These are phyloP conservation scores for Strigamia transsilvanica DNA, from an alignment of 2,888 invertebrate genomes.

Conservation along the genomic window DNA sequence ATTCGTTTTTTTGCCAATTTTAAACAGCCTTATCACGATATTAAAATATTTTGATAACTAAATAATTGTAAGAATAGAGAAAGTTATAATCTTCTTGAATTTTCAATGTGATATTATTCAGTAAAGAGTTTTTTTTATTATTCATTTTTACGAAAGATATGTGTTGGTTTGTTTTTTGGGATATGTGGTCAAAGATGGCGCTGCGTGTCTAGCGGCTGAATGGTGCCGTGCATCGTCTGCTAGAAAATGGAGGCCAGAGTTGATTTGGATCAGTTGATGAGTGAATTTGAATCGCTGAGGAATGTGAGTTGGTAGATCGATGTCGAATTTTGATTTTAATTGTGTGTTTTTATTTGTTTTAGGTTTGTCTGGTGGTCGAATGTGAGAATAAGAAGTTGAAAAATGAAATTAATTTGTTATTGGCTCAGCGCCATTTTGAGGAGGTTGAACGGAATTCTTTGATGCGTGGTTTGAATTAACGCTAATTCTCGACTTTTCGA, in stretches of 20 bases:
- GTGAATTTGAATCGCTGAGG: neutral
- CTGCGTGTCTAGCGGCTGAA: neutral
- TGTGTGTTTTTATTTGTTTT: neutral
- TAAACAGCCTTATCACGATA: slow-evolving; percentile 40
- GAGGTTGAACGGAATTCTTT: neutral
- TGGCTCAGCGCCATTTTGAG: neutral
- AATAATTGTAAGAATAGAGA: no score
- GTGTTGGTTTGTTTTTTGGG: neutral
- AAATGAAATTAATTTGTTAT: neutral
- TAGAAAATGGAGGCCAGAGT: slow-evolving; percentile 17
- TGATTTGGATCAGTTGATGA: neutral
- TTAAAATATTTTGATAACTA: slow-evolving; percentile 24
- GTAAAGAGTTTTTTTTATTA: slow-evolving; percentile 32
- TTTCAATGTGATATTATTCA: slow-evolving; percentile 36
- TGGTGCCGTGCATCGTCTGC: neutral
- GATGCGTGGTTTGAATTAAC: neutral
- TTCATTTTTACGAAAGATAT: neutral
- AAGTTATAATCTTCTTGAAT: neutral
- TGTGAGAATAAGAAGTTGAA: slow-evolving; percentile 12
- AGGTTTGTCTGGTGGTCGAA: neutral
- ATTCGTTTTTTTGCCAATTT: neutral
- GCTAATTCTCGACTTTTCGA: neutral
- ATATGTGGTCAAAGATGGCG: neutral
- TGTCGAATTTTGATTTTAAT: neutral
- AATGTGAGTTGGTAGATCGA: neutral